Evolutionary conservation across 2,797 vertebrate genomes (phyloP).

Genomic region (Malurus splendens): DNA sequence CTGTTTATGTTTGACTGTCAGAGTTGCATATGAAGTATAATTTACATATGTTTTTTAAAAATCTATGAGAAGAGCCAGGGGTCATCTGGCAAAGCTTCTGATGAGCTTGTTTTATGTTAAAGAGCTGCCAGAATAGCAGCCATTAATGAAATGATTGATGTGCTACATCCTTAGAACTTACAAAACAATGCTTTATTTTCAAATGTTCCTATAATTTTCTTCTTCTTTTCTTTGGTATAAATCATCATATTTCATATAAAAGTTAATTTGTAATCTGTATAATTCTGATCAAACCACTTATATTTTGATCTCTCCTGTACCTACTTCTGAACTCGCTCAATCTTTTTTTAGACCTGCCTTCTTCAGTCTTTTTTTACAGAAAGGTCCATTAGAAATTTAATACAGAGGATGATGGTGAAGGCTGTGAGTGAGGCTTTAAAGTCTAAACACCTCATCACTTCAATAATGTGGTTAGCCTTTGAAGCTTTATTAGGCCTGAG

Average conservation of each 20-base stretch:
- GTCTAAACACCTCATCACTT: constrained; percentile 41
- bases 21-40: neutral
- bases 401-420: neutral
- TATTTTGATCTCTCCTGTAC: neutral
- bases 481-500: constrained; percentile 34
- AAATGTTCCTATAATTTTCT: neutral
- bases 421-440: constrained; percentile 7
- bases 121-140: neutral
- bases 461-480: neutral
- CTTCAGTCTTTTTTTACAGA: neutral
- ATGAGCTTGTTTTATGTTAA: constrained; percentile 1
- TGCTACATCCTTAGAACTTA: neutral
- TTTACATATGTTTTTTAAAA: neutral
- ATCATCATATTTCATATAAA: neutral
- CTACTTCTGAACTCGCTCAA: neutral
- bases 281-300: neutral
- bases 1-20: neutral
- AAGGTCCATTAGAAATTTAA: neutral
- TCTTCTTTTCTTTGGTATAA: neutral
- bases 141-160: neutral
- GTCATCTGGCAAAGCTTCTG: constrained; percentile 35
- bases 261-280: neutral
- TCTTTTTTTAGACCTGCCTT: neutral
- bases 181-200: neutral
- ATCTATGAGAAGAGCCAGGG: neutral